These are phyloP conservation scores for Sarcophaga carnaria DNA, from an alignment of 2,888 invertebrate species.

Conservation along the genomic window DNA sequence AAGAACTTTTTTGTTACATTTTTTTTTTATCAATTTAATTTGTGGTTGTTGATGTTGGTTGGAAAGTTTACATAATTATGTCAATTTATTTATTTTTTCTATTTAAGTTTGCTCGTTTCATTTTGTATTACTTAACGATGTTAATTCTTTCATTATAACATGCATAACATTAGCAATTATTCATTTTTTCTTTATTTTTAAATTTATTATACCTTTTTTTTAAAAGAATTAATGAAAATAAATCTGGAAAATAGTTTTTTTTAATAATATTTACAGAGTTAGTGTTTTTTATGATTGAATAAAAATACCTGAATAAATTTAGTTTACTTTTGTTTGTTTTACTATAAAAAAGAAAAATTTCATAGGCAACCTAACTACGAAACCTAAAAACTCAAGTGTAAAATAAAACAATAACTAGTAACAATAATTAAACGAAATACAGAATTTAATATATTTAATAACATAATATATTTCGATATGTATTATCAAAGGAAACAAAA, in stretches of 20 bases:
- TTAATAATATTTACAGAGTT: neutral
- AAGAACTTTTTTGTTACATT: no score
- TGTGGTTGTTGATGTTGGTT: slow-evolving; percentile 7
- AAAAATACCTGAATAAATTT: slow-evolving; percentile 13
- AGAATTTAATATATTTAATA: no score
- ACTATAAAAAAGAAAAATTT: neutral
- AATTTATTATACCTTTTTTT: neutral
- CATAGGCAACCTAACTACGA: neutral
- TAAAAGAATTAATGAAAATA: neutral
- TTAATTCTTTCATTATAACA: neutral
- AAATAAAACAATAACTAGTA: no score
- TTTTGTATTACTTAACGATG: neutral
- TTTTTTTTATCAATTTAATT: no score
- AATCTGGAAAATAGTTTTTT: neutral
- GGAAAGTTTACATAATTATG: slow-evolving; percentile 8
- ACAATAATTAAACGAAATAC: no score
- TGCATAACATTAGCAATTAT: neutral
- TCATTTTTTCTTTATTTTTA: neutral
- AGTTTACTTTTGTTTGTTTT: neutral
- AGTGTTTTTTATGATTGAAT: neutral
- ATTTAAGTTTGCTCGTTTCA: neutral
- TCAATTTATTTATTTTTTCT: slow-evolving; percentile 6
- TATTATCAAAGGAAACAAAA: no score
- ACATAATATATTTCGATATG: no score
- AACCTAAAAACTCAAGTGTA: neutral